phyloP scores from a whole-genome alignment of 2,797 vertebrate species.

The Lithobates sylvaticus region DNA sequence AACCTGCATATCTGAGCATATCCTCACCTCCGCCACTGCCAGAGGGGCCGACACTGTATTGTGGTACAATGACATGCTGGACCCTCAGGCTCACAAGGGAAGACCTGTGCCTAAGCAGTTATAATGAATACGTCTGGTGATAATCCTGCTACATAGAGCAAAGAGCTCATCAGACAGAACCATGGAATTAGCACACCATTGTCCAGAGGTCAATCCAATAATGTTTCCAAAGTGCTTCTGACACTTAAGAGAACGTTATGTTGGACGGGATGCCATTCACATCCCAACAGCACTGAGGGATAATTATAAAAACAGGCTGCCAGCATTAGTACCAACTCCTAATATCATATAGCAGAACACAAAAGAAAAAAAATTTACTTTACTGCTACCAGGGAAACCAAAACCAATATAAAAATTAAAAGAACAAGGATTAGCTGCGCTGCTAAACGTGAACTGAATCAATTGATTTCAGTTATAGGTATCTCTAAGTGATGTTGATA shows the following conservation, averaged over 20 bases:
- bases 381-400: too few species aligned
- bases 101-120: neutral
- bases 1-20: conserved; percentile 4
- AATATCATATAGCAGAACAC: too few species aligned
- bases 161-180: neutral
- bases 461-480: too few species aligned
- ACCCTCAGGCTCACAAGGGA: conserved; percentile 40
- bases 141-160: conserved; percentile 16
- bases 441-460: too few species aligned
- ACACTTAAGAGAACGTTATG: neutral
- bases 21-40: conserved; percentile 21
- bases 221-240: conserved; percentile 11
- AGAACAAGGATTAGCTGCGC: too few species aligned
- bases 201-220: conserved; percentile 20
- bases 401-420: too few species aligned
- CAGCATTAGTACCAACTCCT: too few species aligned
- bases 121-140: conserved; percentile 19
- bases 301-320: too few species aligned
- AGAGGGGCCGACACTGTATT: neutral
- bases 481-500: too few species aligned
- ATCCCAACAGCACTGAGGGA: too few species aligned
- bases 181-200: conserved; percentile 1
- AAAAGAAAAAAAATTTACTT: too few species aligned
- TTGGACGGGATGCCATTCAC: too few species aligned
- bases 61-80: conserved; percentile 10